Evolutionary conservation across 2,888 invertebrate genomes (phyloP).

Genomic region (Arge pagana): DNA sequence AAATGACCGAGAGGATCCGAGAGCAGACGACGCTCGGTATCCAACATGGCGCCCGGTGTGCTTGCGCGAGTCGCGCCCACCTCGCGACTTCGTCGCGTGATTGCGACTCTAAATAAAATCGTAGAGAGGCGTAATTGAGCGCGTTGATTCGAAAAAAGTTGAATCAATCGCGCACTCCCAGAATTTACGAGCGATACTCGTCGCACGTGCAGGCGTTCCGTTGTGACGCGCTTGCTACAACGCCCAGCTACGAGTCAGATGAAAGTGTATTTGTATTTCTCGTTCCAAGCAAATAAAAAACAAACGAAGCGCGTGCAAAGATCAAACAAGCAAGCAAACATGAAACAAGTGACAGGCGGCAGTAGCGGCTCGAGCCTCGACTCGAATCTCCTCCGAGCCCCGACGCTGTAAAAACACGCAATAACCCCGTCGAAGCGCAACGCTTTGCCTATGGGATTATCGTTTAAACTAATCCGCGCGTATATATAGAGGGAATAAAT

Average conservation of each 20-base stretch:
- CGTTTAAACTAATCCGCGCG: constrained; percentile 50
- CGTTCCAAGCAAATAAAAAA: constrained; percentile 18
- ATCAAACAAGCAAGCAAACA: constrained; percentile 58
- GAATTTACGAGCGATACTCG: too few species aligned
- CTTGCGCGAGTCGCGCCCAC: too few species aligned
- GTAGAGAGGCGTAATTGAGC: neutral
- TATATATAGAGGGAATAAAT: neutral
- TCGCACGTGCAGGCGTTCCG: too few species aligned
- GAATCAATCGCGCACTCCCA: too few species aligned
- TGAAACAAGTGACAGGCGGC: constrained; percentile 51
- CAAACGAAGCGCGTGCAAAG: constrained; percentile 33
- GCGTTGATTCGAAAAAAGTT: too few species aligned
- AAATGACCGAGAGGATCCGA: constrained; percentile 27
- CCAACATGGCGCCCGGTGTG: neutral
- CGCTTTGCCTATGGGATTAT: constrained; percentile 56
- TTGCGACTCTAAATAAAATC: neutral
- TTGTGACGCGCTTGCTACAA: too few species aligned
- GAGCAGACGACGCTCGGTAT: constrained; percentile 15
- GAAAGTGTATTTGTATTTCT: too few species aligned
- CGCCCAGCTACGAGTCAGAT: too few species aligned
- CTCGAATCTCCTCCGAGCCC: constrained; percentile 25
- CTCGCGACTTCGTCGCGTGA: constrained; percentile 3
- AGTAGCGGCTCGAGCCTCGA: constrained; percentile 31
- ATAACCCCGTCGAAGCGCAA: constrained; percentile 35
- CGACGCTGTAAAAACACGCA: constrained; percentile 15